Evolutionary conservation across 2,797 vertebrate genomes (phyloP), one percentile per base, ranked within the genome.

Genomic region (Notoglanidium macrostoma): DNA sequence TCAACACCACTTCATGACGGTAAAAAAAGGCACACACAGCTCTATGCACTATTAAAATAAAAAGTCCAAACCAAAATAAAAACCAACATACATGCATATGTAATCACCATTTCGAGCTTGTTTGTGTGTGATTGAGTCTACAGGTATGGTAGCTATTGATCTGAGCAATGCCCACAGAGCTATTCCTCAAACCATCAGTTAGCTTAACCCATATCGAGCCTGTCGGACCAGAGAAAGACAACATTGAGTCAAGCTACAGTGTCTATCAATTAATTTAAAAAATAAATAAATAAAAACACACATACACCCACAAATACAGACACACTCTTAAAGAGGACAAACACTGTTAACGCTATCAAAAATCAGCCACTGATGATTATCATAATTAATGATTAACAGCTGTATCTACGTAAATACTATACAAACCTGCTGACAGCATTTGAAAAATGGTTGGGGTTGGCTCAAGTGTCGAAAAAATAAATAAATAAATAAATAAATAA

Each of bases 181-280:
- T 98, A 99, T 97, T 97, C 98, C 97, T 97, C 96, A 97, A 98
- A 98, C 96, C 97, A 97, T 95, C 97, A 96, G 97, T 98, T 97
- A 99, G 96, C 96, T 98, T 99, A 99, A 98, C 97, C 95, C 97
- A 97, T 97, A 97, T 97, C 94, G 96, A 98, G 97, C 98, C 98
- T 99, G 98, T 99, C 98, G 96, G 94, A 98, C 98, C 98, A 98
- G 96, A 99, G 97, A 99, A 96, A 99, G 96, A 98, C 96, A 97
- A 97, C 96, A 98, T 97, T 97, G 97, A 97, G 97, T 98, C 97
- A 97, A 96, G 94, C 96, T 96, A 94, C 92, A 95, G 94, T 93
- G 95, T 93, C 95, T 94, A 96, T 95, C 94, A 93, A 79, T 91
- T 61, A 81, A 84, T 49, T 76, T 72, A 4, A 29, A 46, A 46